Base-by-base conservation (phyloP, 2,888 invertebrate species). In the Exocentrus adspersus region DNA sequence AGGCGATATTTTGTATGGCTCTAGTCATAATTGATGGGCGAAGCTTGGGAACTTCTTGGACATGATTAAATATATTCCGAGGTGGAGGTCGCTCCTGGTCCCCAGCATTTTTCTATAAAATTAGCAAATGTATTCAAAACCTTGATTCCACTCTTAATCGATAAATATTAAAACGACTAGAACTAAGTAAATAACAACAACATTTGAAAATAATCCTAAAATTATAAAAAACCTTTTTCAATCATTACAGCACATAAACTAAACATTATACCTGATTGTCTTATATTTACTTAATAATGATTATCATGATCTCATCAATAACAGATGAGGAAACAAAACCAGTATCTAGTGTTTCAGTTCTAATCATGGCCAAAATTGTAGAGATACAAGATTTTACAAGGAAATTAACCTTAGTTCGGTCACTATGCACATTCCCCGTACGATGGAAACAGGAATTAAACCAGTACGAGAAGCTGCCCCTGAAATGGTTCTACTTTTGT, bases 361-460 rank as follows among this genome's bases (percentile, higher is more conserved):
- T n/a, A n/a, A n/a, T n/a, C n/a, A 43, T 43, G 20, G 17, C 16
- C 3, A 17, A 10, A 17, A 28, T 3, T 7, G 45, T 45, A n/a
- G 17, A 32, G 7, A 28, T 43, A 14, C 10, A 2, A 7, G 19
- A 20, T 20, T 32, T 57, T 19, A 28, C 14, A 32, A 57, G 32
- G 2, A 20, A 7, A 46, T 9, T 57, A 9, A 10, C 12, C 1
- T 12, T 57, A 4, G 3, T 20, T 57, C 32, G 32, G 0, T 21
- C 19, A 20, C 32, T 57, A 1, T 45, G 57, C 14, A 46, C 57
- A 20, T 57, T 57, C 32, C 57, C 57, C 6, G 32, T 46, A 14
- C 42, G 32, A 32, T 46, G 24, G 28, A 46, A 57, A 32, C 6
- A 24, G 14, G 3, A 16, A 20, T n/a, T 46, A 46, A 46, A 57